These are phyloP conservation scores for Pinctada fucata DNA, from an alignment of 2,888 invertebrate genomes.

Conservation along the genomic window DNA sequence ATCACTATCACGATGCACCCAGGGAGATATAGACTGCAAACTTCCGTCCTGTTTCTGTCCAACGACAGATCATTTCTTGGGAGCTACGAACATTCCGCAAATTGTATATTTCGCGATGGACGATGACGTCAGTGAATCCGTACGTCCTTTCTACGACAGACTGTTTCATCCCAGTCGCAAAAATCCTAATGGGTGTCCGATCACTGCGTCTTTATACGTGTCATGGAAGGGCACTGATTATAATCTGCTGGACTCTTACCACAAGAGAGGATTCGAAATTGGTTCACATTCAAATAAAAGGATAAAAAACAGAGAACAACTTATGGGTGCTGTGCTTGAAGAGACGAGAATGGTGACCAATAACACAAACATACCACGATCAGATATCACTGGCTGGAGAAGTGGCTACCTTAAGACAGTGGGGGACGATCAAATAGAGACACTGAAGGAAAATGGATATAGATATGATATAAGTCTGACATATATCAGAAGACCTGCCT, in stretches of 20 bases:
- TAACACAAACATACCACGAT: slow-evolving; percentile 2
- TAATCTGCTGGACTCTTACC: slow-evolving; percentile 14
- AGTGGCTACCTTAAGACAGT: slow-evolving; percentile 36
- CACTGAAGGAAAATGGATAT: slow-evolving; percentile 27
- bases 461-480: slow-evolving; percentile 35
- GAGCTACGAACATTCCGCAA: slow-evolving; percentile 54
- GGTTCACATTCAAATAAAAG: slow-evolving; percentile 7
- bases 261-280: slow-evolving; percentile 29
- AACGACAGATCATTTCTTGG: slow-evolving; percentile 44
- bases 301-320: slow-evolving; percentile 9
- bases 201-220: slow-evolving; percentile 16
- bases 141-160: slow-evolving; percentile 50
- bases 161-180: slow-evolving; percentile 47
- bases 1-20: background rate
- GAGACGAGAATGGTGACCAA: slow-evolving; percentile 14
- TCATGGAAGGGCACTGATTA: slow-evolving; percentile 22
- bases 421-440: slow-evolving; percentile 36
- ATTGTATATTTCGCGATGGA: slow-evolving; percentile 66
- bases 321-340: slow-evolving; percentile 3
- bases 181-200: slow-evolving; percentile 31
- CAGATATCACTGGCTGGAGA: slow-evolving; percentile 26
- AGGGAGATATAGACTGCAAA: slow-evolving; percentile 19
- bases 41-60: slow-evolving; percentile 32
- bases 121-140: slow-evolving; percentile 55
- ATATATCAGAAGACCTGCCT: slow-evolving; percentile 13